Conservation (phyloP, 2,888 invertebrate genomes). For the Gonocerus acuteangulatus region DNA sequence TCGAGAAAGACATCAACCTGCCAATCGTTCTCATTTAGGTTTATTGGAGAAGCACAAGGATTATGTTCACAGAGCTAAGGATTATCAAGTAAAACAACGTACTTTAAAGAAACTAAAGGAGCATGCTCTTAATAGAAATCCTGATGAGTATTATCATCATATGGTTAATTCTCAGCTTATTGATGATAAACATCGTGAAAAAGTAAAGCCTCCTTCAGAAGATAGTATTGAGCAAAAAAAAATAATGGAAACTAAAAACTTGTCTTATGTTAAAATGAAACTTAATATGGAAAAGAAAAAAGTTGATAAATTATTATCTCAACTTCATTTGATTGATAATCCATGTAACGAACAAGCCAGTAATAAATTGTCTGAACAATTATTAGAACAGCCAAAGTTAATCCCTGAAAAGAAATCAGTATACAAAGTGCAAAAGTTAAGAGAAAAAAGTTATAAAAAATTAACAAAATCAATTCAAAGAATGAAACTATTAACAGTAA, state of each 20-base stretch:
- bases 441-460: slow-evolving; percentile 62
- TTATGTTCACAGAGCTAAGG: slow-evolving; percentile 67
- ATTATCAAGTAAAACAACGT: slow-evolving; percentile 73
- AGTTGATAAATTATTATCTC: slow-evolving; percentile 63
- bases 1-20: slow-evolving; percentile 77
- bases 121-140: slow-evolving; percentile 84
- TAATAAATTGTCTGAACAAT: slow-evolving; percentile 73
- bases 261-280: slow-evolving; percentile 82
- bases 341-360: slow-evolving; percentile 61
- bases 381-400: slow-evolving; percentile 43
- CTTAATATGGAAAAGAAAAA: slow-evolving; percentile 74
- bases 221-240: slow-evolving; percentile 76
- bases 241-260: slow-evolving; percentile 84
- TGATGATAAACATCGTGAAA: slow-evolving; percentile 50
- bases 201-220: slow-evolving; percentile 50
- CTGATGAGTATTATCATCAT: slow-evolving; percentile 97
- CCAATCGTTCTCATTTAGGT: slow-evolving; percentile 66
- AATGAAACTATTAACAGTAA: slow-evolving; percentile 63
- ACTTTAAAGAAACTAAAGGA: slow-evolving; percentile 73
- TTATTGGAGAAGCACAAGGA: slow-evolving; percentile 84
- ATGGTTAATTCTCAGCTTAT: slow-evolving; percentile 82
- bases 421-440: slow-evolving; percentile 41
- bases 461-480: slow-evolving; percentile 66
- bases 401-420: slow-evolving; percentile 36
- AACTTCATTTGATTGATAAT: slow-evolving; percentile 73